A percentile compares a stretch with the other conserved stretches of the same genome.
phyloP scores from a whole-genome alignment of 2,888 invertebrate species.

The Lissonota sp. region DNA sequence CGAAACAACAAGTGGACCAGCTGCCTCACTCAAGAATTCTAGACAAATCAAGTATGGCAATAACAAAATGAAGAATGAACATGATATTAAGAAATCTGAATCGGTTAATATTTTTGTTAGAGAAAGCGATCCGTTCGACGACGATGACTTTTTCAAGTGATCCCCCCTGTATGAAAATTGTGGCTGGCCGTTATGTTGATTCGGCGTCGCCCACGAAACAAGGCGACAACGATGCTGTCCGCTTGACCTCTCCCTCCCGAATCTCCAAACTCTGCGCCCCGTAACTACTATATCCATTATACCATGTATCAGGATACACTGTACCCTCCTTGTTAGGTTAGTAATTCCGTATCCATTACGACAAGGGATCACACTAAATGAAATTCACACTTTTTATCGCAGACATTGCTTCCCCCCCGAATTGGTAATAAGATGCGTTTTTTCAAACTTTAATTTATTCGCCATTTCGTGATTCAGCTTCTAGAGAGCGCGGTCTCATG shows the following conservation, averaged over 20 bases:
- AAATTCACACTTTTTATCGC: constrained; percentile 11
- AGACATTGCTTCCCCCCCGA: background rate
- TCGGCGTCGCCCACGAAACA: constrained; percentile 10
- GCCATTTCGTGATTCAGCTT: background rate
- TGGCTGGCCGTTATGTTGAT: constrained; percentile 14
- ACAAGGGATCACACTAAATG: constrained; percentile 47
- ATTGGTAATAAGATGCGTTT: background rate
- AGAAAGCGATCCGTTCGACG: constrained; percentile 95
- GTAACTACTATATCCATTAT: constrained; percentile 37
- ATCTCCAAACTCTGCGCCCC: background rate
- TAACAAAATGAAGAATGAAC: constrained; percentile 84
- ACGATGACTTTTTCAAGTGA: constrained; percentile 92
- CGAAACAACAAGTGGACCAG: constrained; percentile 72
- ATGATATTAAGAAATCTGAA: constrained; percentile 93
- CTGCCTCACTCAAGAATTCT: constrained; percentile 74
- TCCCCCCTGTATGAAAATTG: constrained; percentile 38
- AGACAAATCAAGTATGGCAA: constrained; percentile 83
- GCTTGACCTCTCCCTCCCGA: constrained; percentile 24
- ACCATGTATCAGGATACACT: constrained; percentile 39
- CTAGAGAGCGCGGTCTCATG: background rate
- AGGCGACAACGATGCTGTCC: constrained; percentile 38
- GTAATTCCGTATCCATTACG: constrained; percentile 38
- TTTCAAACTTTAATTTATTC: background rate
- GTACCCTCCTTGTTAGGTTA: constrained; percentile 44
- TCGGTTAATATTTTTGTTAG: constrained; percentile 95